Conservation (phyloP, 2,888 invertebrate species). For the Lasioglossum leucozonium region DNA sequence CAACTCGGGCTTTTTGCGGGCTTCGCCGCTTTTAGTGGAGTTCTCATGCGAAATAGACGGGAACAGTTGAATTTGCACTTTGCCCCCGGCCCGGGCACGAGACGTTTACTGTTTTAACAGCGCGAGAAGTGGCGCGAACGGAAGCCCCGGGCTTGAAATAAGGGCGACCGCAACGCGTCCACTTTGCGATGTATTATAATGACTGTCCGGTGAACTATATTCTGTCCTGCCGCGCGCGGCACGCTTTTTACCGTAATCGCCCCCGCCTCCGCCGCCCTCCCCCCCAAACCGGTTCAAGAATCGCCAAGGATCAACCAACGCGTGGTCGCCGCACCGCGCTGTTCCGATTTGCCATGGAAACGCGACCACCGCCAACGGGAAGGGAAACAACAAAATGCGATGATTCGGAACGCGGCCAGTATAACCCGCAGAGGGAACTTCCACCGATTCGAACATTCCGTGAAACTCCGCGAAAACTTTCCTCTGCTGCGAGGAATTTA, state of each 20-base stretch:
- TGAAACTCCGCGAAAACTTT: slow-evolving; percentile 17
- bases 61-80: slow-evolving; percentile 67
- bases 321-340: neutral
- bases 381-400: slow-evolving; percentile 1
- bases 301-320: neutral
- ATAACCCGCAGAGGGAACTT: slow-evolving; percentile 39
- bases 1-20: slow-evolving; percentile 59
- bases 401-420: slow-evolving; percentile 22
- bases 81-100: slow-evolving; percentile 38
- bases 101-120: slow-evolving; percentile 50
- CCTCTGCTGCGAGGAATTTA: slow-evolving; percentile 39
- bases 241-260: slow-evolving; percentile 2
- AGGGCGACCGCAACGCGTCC: slow-evolving; percentile 35
- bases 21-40: slow-evolving; percentile 53
- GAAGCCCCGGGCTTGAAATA: slow-evolving; percentile 37
- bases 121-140: slow-evolving; percentile 24
- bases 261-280: too few species aligned
- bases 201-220: neutral
- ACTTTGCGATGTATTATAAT: slow-evolving; percentile 26
- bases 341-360: neutral
- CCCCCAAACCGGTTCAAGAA: neutral
- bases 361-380: neutral
- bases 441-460: slow-evolving; percentile 43
- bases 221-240: neutral
- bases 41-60: slow-evolving; percentile 62